Evolutionary conservation across 2,888 invertebrate species (phyloP), one percentile per base, ranked within the genome.

Genomic region (Encarsia formosa): DNA sequence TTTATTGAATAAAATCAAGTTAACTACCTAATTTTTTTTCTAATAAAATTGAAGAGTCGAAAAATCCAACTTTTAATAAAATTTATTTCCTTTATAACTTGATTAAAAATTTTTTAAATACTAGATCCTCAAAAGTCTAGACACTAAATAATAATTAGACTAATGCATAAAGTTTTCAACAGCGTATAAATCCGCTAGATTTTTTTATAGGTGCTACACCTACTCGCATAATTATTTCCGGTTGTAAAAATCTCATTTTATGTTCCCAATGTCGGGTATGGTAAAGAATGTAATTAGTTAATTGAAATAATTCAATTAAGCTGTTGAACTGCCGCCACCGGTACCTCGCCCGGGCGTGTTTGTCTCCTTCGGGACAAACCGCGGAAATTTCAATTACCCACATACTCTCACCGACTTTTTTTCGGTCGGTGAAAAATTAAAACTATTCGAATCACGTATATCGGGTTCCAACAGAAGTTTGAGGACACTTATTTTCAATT

Each of bases 291-390:
- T 39, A 54, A 49, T 50, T 32, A 41, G 50, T 43, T 54, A 54
- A 54, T 54, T 54, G 50, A 47, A 50, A 47, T 54, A 50, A 50
- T 54, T 50, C 54, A 50, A 52, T 52, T 52, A 42, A 51, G n/a
- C 44, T 24, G 37, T 31, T 43, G 37, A 9, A 16, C 29, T 23
- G 23, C 13, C 19, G 15, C n/a, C n/a, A n/a, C n/a, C 9, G 20
- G 15, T 22, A 15, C 26, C 32, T 34, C 19, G 29, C 6, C 11
- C 23, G 43, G 3, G 13, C 5, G 3, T 2, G 16, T 5, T 32
- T 15, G 13, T 2, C 22, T 5, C 23, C 18, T 18, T 13, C n/a
- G 16, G 16, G 13, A 23, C 19, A 34, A 9, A 22, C 29, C 24
- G 41, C 34, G 50, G 42, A 44, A 44, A 39, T 18, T 44, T 13